Evolutionary conservation across 2,113 vertebrate genomes (phyloP), one percentile per base, ranked within the genome.

Genomic region (Panthera tigris): DNA sequence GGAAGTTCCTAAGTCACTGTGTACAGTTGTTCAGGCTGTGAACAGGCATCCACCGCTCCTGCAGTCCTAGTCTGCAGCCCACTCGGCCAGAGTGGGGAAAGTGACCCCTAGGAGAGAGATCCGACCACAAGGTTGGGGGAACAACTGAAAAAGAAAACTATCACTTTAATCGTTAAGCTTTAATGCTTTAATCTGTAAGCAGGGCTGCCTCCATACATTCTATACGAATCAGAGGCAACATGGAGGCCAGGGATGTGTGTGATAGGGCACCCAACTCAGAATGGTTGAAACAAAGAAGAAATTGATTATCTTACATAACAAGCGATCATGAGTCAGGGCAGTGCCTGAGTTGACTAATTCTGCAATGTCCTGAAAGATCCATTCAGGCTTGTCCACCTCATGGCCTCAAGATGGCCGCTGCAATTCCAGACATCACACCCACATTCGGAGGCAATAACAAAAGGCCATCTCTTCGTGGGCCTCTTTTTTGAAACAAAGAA

Each of bases 391-490:
- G 39, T 74, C 87, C 57, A 45, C 45, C 74, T 97, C 86, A 74
- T 89, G 73, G 61, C 50, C 41, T n/a, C 71, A 96, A 71, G 27
- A 52, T 78, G 83, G 61, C 66, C 13, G 14, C 87, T 52, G 79
- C 25, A 29, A 27, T n/a, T 74, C 87, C 95, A 69, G 87, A 65
- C 78, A 69, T 91, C 68, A 93, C 80, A 95, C 86, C 76, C 78
- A 69, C 57, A 78, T 83, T 79, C 23, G 63, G 76, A 93, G 48
- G 27, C 85, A 61, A 74, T 29, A 48, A 69, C 92, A 83, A 89
- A 91, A 41, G 48, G 63, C 57, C 23, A 45, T 92, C 66, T 87
- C 29, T 84, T 68, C 41, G 29, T 65, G 27, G 16, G 19, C n/a
- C 36, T 89, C 8, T 85, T 66, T 83, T 93, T 29, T 25, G 25